Evolutionary conservation across 2,797 vertebrate species (phyloP), one percentile per base, ranked within the genome.

Genomic region (Peromyscus nudipes): DNA sequence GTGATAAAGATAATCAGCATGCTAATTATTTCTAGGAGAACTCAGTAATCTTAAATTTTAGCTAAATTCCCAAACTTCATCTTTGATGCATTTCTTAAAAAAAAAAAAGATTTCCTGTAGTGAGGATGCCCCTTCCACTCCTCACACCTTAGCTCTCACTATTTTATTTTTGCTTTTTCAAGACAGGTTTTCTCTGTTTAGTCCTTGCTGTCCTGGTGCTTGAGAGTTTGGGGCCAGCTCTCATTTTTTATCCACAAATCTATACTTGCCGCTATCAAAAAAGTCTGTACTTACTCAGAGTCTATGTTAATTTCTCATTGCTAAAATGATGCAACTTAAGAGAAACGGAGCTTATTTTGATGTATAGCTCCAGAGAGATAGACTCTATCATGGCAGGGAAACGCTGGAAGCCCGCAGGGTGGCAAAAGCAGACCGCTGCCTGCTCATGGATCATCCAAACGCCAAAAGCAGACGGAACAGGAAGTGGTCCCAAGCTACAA

Each of bases 31-130:
- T 88, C 57, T 80, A 3, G 11, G 52, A 29, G 25, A 27, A 76
- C 7, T n/a, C 4, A 16, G 10, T 75, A 92, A 95, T 81, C 8
- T 14, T 43, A 95, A 92, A 87, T 69, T 79, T 52, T 81, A 79
- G 19, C 10, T 60, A 69, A 79, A 92, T 55, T 43, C 27, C 19
- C 16, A 55, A 52, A 6, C 57, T 80, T 80, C 14, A 3, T 95
- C 43, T 87, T 49, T 3, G 75, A 49, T 69, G 2, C 2, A 62
- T 81, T 97, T 90, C 77, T 94, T 67, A 84, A 84, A 92, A 52
- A 9, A 94, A 46, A 9, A 91, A 25, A 62, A 62, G 5, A 21
- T 17, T 17, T 87, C 52, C 4, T 8, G 0, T 6, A 27, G 27
- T 55, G 3, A 49, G 25, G 31, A 31, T 52, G 3, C 6, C 4